Conservation (phyloP, 2,888 invertebrate species). For the Tanypteryx hageni region DNA sequence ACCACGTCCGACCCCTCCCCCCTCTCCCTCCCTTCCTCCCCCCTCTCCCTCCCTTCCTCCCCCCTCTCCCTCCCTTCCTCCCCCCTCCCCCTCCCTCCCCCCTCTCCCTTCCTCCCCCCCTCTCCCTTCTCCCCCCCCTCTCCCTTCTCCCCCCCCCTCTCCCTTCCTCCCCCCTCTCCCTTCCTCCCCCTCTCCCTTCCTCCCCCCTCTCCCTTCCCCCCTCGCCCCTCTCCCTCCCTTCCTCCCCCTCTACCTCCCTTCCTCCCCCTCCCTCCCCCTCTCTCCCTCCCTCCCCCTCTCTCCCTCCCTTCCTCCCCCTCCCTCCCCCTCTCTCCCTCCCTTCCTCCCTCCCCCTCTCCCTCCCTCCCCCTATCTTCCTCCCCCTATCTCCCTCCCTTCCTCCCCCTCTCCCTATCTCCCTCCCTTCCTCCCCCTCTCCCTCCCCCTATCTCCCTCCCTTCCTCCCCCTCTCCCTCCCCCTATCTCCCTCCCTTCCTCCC, state of each 20-base stretch:
- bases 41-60: background rate
- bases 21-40: background rate
- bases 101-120: background rate
- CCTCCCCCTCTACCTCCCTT: background rate
- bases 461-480: background rate
- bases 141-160: background rate
- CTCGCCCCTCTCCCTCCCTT: background rate
- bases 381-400: too few relatives aligned
- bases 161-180: background rate
- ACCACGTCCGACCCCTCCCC: background rate
- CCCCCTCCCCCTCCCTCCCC: background rate
- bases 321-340: background rate
- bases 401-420: too few relatives aligned
- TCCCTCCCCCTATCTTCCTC: background rate
- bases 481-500: too few relatives aligned
- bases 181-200: background rate
- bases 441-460: background rate
- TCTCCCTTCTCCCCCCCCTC: background rate
- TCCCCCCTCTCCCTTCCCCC: background rate
- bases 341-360: too few relatives aligned
- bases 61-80: background rate
- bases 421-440: too few relatives aligned
- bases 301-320: background rate
- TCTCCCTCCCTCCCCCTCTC: background rate
- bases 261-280: background rate